Conservation (phyloP, 2,888 invertebrate species). For the Lasioglossum zephyrum region DNA sequence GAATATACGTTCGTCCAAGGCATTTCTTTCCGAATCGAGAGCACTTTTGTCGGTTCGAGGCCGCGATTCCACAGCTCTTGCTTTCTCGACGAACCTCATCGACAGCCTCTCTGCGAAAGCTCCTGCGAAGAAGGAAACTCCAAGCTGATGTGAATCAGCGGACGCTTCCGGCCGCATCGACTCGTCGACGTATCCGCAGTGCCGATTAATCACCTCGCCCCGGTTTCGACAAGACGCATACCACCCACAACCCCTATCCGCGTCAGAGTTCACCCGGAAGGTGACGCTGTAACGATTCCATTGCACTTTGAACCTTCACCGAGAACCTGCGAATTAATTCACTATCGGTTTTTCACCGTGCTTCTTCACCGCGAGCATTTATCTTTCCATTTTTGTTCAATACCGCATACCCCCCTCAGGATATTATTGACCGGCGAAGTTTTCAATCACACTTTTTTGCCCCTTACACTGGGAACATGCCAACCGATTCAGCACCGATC, state of each 20-base stretch:
- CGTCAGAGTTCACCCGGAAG: slow-evolving; percentile 40
- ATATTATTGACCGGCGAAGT: neutral
- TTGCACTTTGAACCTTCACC: slow-evolving; percentile 24
- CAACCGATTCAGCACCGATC: slow-evolving; percentile 14
- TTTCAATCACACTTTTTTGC: neutral
- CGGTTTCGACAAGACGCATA: slow-evolving; percentile 57
- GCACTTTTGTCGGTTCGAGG: neutral
- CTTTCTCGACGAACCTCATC: slow-evolving; percentile 21
- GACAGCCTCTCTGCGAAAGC: neutral
- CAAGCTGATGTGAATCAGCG: slow-evolving; percentile 45
- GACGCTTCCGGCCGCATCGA: slow-evolving; percentile 56
- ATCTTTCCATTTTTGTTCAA: neutral
- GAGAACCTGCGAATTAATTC: slow-evolving; percentile 8
- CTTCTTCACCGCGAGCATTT: neutral
- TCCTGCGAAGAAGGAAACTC: slow-evolving; percentile 9
- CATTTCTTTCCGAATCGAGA: neutral
- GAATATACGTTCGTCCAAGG: neutral
- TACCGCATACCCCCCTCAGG: neutral
- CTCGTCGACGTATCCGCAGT: slow-evolving; percentile 66
- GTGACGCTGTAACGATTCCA: slow-evolving; percentile 27
- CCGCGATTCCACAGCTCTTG: slow-evolving; percentile 45
- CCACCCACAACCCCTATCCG: slow-evolving; percentile 18
- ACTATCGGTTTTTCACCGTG: neutral
- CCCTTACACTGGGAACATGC: neutral
- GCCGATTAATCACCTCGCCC: slow-evolving; percentile 66